These are phyloP conservation scores for Epizoanthus ramosus DNA, from an alignment of 92 coral and sea anemone genomes.

Conservation along the genomic window DNA sequence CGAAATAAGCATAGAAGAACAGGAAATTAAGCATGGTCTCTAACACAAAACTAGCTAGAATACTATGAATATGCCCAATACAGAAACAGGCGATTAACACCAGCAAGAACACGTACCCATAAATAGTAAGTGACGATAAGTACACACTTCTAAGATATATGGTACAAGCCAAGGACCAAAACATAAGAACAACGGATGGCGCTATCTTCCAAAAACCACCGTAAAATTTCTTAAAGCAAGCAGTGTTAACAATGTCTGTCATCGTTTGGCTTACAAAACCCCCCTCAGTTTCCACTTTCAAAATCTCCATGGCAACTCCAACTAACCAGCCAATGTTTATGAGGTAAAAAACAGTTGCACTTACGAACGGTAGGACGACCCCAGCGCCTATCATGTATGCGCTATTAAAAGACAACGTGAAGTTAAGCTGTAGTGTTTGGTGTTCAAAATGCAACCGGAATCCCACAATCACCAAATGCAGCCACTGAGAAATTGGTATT, in stretches of 20 bases:
- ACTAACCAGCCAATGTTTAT: neutral
- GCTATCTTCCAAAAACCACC: neutral
- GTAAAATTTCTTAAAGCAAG: conserved; percentile 5
- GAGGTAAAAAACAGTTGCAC: neutral
- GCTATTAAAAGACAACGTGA: neutral
- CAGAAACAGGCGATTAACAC: neutral
- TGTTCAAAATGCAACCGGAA: neutral
- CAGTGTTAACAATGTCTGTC: neutral
- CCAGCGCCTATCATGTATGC: neutral
- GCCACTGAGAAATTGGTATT: neutral
- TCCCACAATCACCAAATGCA: neutral
- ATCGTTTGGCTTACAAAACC: neutral
- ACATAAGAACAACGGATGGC: neutral
- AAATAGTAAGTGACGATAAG: neutral
- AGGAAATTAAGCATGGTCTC: neutral
- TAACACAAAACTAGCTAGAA: neutral
- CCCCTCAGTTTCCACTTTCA: neutral
- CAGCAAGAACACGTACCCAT: neutral
- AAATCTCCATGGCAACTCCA: conserved; percentile 10
- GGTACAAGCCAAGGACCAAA: neutral
- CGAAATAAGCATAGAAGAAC: neutral
- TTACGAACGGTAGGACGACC: neutral
- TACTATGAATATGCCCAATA: neutral
- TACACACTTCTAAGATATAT: neutral
- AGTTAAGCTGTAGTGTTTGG: neutral